A percentile compares a stretch with the other conserved stretches of the same genome.
phyloP scores from a whole-genome alignment of 2,888 invertebrate species.

The Dendrolimus pini region DNA sequence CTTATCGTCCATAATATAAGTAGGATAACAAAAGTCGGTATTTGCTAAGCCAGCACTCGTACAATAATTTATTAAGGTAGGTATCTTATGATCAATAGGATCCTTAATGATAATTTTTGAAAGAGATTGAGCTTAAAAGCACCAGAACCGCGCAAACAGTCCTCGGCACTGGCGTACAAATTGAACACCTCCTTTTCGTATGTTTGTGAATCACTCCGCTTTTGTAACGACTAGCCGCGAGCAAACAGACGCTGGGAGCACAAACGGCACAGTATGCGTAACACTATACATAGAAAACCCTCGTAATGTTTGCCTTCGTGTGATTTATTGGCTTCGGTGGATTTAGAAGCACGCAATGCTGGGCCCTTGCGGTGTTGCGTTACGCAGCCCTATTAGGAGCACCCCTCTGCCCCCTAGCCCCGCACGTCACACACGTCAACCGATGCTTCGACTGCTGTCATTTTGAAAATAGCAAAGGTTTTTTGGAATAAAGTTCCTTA shows the following conservation, averaged over 20 bases:
- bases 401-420: constrained; percentile 18
- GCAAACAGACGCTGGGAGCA: constrained; percentile 33
- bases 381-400: constrained; percentile 50
- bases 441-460: too few species aligned
- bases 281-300: constrained; percentile 64
- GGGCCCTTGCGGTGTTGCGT: constrained; percentile 51
- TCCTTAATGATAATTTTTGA: too few species aligned
- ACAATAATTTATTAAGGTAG: too few species aligned
- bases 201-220: constrained; percentile 56
- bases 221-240: constrained; percentile 52
- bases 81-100: too few species aligned
- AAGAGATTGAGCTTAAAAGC: too few species aligned
- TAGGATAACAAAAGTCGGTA: too few species aligned
- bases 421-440: too few species aligned
- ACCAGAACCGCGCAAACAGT: too few species aligned
- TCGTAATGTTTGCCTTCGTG: constrained; percentile 73
- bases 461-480: too few species aligned
- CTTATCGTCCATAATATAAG: too few species aligned
- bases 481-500: too few species aligned
- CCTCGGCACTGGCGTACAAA: not conserved
- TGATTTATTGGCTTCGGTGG: constrained; percentile 76
- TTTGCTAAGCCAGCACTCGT: too few species aligned
- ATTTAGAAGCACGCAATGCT: constrained; percentile 66
- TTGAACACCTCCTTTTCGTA: constrained; percentile 17
- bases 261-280: constrained; percentile 48